A percentile compares a stretch with the other conserved stretches of the same genome.
phyloP scores from a whole-genome alignment of 1,140 invertebrate species.

The Uloborus diversus region DNA sequence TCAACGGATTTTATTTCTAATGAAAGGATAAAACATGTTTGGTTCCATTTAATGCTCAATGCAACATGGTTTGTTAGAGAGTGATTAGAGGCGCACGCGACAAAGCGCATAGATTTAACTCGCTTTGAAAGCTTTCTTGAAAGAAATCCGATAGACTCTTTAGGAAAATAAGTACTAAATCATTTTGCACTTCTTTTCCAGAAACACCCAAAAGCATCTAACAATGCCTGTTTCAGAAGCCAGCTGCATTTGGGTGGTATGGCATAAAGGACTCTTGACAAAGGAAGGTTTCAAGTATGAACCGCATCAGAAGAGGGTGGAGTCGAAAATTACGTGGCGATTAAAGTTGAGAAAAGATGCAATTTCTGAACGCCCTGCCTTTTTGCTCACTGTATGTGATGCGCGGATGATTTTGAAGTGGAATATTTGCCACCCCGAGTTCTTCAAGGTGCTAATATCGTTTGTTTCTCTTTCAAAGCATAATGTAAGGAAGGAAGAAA shows the following conservation, averaged over 20 bases:
- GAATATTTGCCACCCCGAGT: too few relatives aligned
- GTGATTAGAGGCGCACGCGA: too few relatives aligned
- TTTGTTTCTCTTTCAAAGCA: not conserved
- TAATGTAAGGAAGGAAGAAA: not conserved
- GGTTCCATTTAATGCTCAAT: too few relatives aligned
- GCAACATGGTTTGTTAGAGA: too few relatives aligned
- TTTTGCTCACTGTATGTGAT: constrained; percentile 14
- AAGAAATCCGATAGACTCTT: too few relatives aligned
- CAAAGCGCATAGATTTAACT: too few relatives aligned
- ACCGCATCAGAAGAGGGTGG: constrained; percentile 13
- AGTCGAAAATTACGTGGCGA: constrained; percentile 1
- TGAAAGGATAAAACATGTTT: too few relatives aligned
- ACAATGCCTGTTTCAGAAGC: constrained; percentile 30
- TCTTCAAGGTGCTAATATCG: too few relatives aligned
- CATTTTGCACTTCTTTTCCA: constrained; percentile 12
- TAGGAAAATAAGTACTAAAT: too few relatives aligned
- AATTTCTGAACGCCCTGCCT: constrained; percentile 33
- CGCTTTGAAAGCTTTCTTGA: too few relatives aligned
- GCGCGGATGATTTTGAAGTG: not conserved
- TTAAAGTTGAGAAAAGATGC: not conserved
- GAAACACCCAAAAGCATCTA: constrained; percentile 21
- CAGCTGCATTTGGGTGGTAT: constrained; percentile 50
- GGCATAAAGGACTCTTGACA: constrained; percentile 16
- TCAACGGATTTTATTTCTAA: too few relatives aligned
- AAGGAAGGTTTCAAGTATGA: not conserved